phyloP scores from a whole-genome alignment of 2,888 invertebrate species.

The Temnothorax unifasciatus region DNA sequence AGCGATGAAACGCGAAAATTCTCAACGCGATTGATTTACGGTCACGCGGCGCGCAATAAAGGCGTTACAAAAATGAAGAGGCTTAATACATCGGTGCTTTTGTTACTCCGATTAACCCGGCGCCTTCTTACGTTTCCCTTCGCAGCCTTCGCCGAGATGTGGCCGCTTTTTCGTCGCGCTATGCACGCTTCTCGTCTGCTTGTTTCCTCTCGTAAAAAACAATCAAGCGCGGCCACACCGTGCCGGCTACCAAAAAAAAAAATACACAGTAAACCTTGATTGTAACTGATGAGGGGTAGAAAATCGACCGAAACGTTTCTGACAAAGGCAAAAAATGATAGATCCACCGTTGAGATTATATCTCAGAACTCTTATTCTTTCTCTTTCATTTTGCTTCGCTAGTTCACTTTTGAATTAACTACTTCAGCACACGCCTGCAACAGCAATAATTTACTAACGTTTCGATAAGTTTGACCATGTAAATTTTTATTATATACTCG shows the following conservation, averaged over 20 bases:
- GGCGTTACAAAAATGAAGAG: slow-evolving; percentile 84
- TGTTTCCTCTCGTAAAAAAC: slow-evolving; percentile 82
- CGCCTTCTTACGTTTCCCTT: slow-evolving; percentile 37
- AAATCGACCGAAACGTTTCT: slow-evolving; percentile 38
- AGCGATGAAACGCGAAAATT: slow-evolving; percentile 79
- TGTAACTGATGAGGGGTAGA: slow-evolving; percentile 80
- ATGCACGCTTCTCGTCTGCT: slow-evolving; percentile 17
- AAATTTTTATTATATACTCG: neutral
- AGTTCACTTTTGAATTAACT: neutral
- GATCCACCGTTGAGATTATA: slow-evolving; percentile 23
- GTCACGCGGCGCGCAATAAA: slow-evolving; percentile 75
- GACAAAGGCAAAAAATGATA: slow-evolving; percentile 49
- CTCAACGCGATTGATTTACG: slow-evolving; percentile 80
- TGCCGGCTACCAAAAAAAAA: slow-evolving; percentile 29
- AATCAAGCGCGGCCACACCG: slow-evolving; percentile 82
- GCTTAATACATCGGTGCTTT: slow-evolving; percentile 80
- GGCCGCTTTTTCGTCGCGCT: slow-evolving; percentile 32
- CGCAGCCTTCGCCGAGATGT: neutral
- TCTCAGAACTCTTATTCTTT: neutral
- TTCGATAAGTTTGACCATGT: neutral
- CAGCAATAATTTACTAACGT: slow-evolving; percentile 17
- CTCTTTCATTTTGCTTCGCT: neutral
- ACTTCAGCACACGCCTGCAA: neutral
- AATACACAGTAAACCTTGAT: slow-evolving; percentile 81
- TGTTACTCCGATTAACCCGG: slow-evolving; percentile 63